Evolutionary conservation across 2,113 vertebrate species (phyloP).

Genomic region (Daubentonia madagascariensis): DNA sequence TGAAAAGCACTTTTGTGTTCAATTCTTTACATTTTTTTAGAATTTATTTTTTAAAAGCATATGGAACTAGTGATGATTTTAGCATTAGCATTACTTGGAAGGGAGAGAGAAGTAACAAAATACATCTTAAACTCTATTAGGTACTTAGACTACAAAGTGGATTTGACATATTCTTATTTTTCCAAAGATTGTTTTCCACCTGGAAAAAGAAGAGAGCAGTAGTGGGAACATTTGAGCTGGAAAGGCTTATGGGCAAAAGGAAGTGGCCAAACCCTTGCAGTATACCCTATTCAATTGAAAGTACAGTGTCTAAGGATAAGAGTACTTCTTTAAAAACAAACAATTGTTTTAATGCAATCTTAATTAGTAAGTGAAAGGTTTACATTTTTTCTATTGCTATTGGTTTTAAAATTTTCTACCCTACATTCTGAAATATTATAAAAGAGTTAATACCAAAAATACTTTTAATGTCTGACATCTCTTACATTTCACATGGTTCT

Average conservation of each 20-base stretch:
- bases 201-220: constrained; percentile 9
- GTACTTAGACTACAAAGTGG: constrained; percentile 38
- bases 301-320: constrained; percentile 75
- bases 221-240: constrained; percentile 16
- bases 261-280: constrained; percentile 75
- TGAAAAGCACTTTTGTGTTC: constrained; percentile 76
- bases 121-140: constrained; percentile 20
- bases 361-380: constrained; percentile 65
- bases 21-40: constrained; percentile 72
- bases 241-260: constrained; percentile 43
- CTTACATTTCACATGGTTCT: constrained; percentile 73
- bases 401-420: constrained; percentile 74
- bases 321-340: constrained; percentile 66
- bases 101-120: constrained; percentile 37
- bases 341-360: constrained; percentile 69
- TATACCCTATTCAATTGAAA: constrained; percentile 80
- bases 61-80: constrained; percentile 53
- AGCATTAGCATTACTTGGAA: constrained; percentile 50
- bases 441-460: constrained; percentile 67
- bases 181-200: constrained; percentile 51
- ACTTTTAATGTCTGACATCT: constrained; percentile 76
- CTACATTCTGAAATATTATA: constrained; percentile 64
- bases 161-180: constrained; percentile 54
- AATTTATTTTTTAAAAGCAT: constrained; percentile 60
- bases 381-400: constrained; percentile 75